Evolutionary conservation across 2,888 invertebrate genomes (phyloP).

Genomic region (Byasa hedistus): DNA sequence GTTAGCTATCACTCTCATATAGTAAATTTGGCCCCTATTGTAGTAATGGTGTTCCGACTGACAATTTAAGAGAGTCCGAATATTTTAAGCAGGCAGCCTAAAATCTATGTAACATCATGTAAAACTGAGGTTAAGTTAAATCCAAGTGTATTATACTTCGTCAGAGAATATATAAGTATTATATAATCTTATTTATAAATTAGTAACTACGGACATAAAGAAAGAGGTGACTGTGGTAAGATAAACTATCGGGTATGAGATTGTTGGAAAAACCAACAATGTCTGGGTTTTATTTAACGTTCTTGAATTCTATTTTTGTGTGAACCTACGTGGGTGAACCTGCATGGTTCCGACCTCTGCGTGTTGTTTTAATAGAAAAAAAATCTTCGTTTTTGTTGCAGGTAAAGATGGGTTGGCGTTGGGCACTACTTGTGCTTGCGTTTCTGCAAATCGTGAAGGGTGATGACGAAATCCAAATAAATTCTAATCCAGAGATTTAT

Average conservation of each 20-base stretch:
- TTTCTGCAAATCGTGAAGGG: conserved; percentile 49
- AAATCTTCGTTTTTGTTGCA: conserved; percentile 34
- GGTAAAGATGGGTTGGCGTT: conserved; percentile 47
- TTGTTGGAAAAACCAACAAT: not conserved
- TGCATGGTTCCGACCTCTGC: not conserved
- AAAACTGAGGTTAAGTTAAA: too few relatives aligned
- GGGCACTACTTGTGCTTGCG: conserved; percentile 44
- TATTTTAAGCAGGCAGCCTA: too few relatives aligned
- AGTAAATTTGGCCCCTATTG: too few relatives aligned
- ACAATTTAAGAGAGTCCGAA: too few relatives aligned
- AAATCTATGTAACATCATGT: too few relatives aligned
- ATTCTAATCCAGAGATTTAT: conserved; percentile 45
- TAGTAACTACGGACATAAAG: too few relatives aligned
- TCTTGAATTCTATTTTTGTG: not conserved
- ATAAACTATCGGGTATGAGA: not conserved
- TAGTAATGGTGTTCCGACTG: too few relatives aligned
- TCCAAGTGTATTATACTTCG: too few relatives aligned
- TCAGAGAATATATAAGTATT: too few relatives aligned
- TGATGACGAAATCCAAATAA: conserved; percentile 42
- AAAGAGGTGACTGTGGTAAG: too few relatives aligned
- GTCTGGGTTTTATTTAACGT: not conserved
- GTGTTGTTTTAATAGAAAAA: not conserved
- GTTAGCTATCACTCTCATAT: too few relatives aligned
- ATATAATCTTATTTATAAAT: too few relatives aligned
- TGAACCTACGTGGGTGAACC: not conserved